A percentile compares a stretch with the other conserved stretches of the same genome.
These are phyloP conservation scores for Pteromalus puparum DNA, from an alignment of 1,140 invertebrate species.

Conservation along the genomic window DNA sequence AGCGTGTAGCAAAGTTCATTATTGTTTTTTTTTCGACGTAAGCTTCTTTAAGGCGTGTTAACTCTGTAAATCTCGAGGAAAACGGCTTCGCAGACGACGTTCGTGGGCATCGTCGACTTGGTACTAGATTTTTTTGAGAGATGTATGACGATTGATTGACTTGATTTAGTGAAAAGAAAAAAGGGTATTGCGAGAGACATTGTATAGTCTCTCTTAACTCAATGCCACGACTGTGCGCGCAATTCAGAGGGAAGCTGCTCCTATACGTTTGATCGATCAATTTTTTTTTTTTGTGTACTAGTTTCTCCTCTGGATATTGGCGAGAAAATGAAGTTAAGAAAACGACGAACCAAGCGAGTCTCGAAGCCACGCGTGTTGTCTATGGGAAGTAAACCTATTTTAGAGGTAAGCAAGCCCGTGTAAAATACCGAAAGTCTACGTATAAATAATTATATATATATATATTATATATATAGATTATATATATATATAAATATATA, in stretches of 20 bases:
- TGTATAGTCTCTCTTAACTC: not conserved
- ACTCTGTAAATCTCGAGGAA: conserved; percentile 22
- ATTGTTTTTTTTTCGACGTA: conserved; percentile 18
- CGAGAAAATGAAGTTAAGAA: not conserved
- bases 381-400: conserved; percentile 46
- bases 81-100: conserved; percentile 28
- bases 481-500: conserved; percentile 12
- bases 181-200: not conserved
- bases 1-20: conserved; percentile 38
- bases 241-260: not conserved
- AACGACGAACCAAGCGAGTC: conserved; percentile 38
- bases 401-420: conserved; percentile 50
- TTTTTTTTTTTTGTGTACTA: not conserved
- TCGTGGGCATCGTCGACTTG: not conserved
- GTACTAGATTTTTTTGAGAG: conserved; percentile 14
- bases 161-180: not conserved
- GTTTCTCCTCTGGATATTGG: conserved; percentile 5
- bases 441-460: conserved; percentile 58
- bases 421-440: conserved; percentile 61
- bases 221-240: not conserved
- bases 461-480: conserved; percentile 28
- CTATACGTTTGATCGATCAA: not conserved
- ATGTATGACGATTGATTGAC: conserved; percentile 17
- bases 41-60: conserved; percentile 39
- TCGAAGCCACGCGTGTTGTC: conserved; percentile 45